Evolutionary conservation across 2,888 invertebrate species (phyloP).

Genomic region (Ormyrus labotus): DNA sequence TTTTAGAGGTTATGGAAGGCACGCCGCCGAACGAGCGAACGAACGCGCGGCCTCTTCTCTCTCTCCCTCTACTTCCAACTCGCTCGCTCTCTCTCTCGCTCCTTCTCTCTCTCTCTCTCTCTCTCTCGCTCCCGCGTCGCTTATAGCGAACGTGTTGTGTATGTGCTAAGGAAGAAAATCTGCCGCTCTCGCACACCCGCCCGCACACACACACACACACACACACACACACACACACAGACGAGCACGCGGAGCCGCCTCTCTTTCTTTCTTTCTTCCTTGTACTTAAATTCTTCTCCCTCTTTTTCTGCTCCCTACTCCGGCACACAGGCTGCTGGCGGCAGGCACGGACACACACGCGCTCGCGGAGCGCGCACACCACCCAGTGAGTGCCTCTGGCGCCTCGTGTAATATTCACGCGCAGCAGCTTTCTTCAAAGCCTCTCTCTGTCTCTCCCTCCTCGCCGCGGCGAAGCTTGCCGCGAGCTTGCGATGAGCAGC

Average conservation of each 20-base stretch:
- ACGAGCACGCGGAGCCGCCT: background rate
- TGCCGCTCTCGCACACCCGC: too few species aligned
- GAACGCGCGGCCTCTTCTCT: constrained; percentile 48
- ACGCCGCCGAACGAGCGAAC: constrained; percentile 57
- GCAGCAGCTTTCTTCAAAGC: background rate
- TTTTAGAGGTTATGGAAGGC: constrained; percentile 67
- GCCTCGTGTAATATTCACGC: constrained; percentile 53
- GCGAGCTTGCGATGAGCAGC: too few species aligned
- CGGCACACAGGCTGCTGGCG: background rate
- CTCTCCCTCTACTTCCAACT: constrained; percentile 18
- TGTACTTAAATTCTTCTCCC: constrained; percentile 22
- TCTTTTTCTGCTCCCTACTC: background rate
- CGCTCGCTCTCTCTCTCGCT: too few species aligned
- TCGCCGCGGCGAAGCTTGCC: background rate
- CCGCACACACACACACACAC: too few species aligned
- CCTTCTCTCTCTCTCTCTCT: constrained; percentile 27
- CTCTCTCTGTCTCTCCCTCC: constrained; percentile 1
- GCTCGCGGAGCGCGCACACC: background rate
- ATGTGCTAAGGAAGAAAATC: too few species aligned
- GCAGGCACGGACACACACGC: background rate
- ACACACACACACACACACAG: too few species aligned
- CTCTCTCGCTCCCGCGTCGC: constrained; percentile 34
- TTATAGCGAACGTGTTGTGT: too few species aligned
- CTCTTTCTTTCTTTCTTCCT: constrained; percentile 26
- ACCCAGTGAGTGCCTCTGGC: constrained; percentile 36